phyloP scores from a whole-genome alignment of 2,797 vertebrate species.

The Aplochiton taeniatus region DNA sequence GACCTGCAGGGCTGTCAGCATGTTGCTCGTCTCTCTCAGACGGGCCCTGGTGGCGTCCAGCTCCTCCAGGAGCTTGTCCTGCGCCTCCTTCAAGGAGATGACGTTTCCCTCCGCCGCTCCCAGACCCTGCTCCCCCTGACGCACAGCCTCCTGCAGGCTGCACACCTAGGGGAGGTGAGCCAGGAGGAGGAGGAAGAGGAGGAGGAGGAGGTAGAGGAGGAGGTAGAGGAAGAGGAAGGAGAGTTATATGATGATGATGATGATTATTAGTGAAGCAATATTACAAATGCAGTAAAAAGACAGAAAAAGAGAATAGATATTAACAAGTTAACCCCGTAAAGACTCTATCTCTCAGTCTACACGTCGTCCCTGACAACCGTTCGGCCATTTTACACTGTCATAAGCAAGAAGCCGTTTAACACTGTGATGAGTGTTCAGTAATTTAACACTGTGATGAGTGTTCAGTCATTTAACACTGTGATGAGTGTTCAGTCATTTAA shows the following conservation, averaged over 20 bases:
- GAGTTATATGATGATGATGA: neutral
- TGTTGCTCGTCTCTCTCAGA: constrained; percentile 90
- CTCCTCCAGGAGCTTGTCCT: constrained; percentile 92
- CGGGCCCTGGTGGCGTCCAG: constrained; percentile 87
- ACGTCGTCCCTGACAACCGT: no score
- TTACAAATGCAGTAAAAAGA: neutral
- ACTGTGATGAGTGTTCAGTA: no score
- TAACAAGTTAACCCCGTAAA: no score
- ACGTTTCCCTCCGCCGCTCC: constrained; percentile 90
- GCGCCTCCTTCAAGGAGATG: constrained; percentile 89
- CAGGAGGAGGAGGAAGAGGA: neutral
- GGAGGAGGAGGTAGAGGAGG: neutral
- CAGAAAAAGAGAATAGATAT: neutral
- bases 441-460: no score
- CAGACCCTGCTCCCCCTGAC: constrained; percentile 88
- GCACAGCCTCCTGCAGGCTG: constrained; percentile 85
- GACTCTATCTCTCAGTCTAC: no score
- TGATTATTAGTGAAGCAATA: no score
- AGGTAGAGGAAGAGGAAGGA: constrained; percentile 6
- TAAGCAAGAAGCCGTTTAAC: no score
- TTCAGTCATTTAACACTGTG: no score
- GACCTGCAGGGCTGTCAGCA: constrained; percentile 90
- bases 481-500: no score
- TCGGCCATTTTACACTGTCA: no score
- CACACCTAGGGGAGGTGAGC: constrained; percentile 72